phyloP scores from a whole-genome alignment of 2,797 vertebrate species.

The Pelochelys cantorii region DNA sequence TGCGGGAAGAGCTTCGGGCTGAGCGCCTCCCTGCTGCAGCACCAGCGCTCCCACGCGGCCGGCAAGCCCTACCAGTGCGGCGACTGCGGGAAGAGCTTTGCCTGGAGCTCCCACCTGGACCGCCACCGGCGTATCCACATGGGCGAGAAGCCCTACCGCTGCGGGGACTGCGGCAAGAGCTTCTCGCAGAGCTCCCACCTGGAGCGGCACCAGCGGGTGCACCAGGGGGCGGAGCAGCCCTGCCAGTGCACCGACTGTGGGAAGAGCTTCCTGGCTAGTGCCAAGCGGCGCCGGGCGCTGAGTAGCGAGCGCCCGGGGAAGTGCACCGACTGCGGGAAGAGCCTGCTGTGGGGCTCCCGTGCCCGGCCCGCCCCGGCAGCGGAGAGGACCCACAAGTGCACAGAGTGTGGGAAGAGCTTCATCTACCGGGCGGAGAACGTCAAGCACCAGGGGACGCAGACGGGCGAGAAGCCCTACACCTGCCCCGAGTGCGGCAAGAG shows the following conservation, averaged over 20 bases:
- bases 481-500: conserved; percentile 75
- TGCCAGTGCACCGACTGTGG: conserved; percentile 13
- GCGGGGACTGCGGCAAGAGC: conserved; percentile 59
- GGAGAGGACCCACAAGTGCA: conserved; percentile 72
- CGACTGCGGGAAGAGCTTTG: conserved; percentile 63
- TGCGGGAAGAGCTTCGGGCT: conserved; percentile 55
- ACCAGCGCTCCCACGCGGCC: not conserved
- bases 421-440: conserved; percentile 62
- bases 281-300: conserved; percentile 26
- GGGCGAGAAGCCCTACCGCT: conserved; percentile 59
- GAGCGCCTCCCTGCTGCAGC: conserved; percentile 24
- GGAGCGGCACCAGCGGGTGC: conserved; percentile 70
- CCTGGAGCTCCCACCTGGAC: conserved; percentile 66
- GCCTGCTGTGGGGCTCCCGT: conserved; percentile 82
- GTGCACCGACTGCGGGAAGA: conserved; percentile 82
- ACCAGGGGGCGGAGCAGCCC: conserved; percentile 11
- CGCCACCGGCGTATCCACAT: conserved; percentile 66
- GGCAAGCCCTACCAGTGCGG: conserved; percentile 44
- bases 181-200: conserved; percentile 77
- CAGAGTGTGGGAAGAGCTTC: conserved; percentile 75
- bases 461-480: conserved; percentile 72
- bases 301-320: conserved; percentile 59
- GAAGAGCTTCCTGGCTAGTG: not conserved
- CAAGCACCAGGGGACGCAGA: conserved; percentile 76
- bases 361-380: conserved; percentile 75